Evolutionary conservation across 2,888 invertebrate genomes (phyloP).

Genomic region (Cactoblastis cactorum): DNA sequence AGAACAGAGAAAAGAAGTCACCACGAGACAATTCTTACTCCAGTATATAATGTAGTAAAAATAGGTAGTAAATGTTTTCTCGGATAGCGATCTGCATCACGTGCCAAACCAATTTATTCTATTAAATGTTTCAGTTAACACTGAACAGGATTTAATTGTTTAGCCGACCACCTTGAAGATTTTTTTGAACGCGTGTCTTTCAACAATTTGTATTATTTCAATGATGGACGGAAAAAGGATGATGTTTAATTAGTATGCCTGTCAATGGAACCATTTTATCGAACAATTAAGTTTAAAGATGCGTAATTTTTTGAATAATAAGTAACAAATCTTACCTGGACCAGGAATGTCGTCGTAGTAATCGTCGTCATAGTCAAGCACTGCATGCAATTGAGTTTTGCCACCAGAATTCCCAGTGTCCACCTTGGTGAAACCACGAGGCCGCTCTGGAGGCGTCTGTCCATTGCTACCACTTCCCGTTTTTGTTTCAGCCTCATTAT

Average conservation of each 20-base stretch:
- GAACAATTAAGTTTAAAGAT: background rate
- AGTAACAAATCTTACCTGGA: constrained; percentile 43
- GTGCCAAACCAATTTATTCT: constrained; percentile 31
- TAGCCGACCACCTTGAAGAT: constrained; percentile 33
- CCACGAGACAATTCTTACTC: too few species aligned
- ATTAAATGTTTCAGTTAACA: constrained; percentile 29
- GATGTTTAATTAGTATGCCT: background rate
- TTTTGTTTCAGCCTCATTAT: constrained; percentile 64
- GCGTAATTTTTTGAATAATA: background rate
- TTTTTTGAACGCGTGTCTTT: background rate
- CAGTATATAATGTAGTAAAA: background rate
- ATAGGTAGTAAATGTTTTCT: constrained; percentile 20
- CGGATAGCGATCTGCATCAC: constrained; percentile 34
- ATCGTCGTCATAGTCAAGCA: constrained; percentile 84
- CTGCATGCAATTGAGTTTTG: constrained; percentile 84
- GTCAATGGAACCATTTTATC: background rate
- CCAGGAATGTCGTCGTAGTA: constrained; percentile 82
- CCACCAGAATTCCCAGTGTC: constrained; percentile 74
- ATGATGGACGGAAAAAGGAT: background rate
- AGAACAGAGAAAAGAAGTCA: too few species aligned
- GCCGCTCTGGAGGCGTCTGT: constrained; percentile 70
- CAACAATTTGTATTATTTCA: background rate
- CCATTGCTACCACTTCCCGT: constrained; percentile 67
- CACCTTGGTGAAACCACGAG: constrained; percentile 83
- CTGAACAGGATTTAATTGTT: constrained; percentile 40